Base-by-base conservation (phyloP, 2,113 vertebrate genomes). In the Hucho hucho region DNA sequence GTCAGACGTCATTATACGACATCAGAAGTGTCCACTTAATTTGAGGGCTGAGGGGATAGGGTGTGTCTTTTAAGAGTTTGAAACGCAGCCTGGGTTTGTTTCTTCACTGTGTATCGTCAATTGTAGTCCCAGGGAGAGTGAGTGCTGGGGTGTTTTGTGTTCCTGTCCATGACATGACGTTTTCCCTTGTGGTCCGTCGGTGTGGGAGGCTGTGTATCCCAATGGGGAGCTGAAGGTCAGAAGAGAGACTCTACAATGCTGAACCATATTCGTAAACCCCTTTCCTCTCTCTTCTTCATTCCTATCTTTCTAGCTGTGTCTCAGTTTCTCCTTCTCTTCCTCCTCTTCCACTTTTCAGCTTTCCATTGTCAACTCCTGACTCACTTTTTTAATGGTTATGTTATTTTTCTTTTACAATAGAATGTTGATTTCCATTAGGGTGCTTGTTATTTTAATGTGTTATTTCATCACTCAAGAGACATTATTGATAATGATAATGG, bases 61-160 rank as follows among this genome's bases (percentile, higher is more conserved):
- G 70, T 22, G 67, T 24, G 78, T 85, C 82, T 85, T 29, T 29
- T 29, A 29, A 29, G 32, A 32, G 32, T 32, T 32, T 32, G 32
- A 6, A 32, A 32, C 6, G 6, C 32, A 32, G 32, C 32, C 32
- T 32, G 32, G 88, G 84, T 90, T 86, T 89, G 87, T 87, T 85
- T 85, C 82, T 90, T 87, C 76, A 69, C 29, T 14, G 81, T 77
- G 88, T 85, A 87, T 87, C 87, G 88, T 89, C 87, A 89, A 88
- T 92, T 89, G 88, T 87, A 89, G 87, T 91, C 87, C 88, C 88
- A 76, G 80, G 80, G 90, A 90, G 90, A 88, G 28, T 29, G 83
- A 89, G 86, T 82, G 76, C 78, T 72, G 78, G 76, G 85, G 84
- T 84, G 85, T 86, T 89, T 90, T 89, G 73, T 63, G 77, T 89